Base-by-base conservation (phyloP, 92 coral and sea anemone genomes). In the Chrysogorgia sp. region DNA sequence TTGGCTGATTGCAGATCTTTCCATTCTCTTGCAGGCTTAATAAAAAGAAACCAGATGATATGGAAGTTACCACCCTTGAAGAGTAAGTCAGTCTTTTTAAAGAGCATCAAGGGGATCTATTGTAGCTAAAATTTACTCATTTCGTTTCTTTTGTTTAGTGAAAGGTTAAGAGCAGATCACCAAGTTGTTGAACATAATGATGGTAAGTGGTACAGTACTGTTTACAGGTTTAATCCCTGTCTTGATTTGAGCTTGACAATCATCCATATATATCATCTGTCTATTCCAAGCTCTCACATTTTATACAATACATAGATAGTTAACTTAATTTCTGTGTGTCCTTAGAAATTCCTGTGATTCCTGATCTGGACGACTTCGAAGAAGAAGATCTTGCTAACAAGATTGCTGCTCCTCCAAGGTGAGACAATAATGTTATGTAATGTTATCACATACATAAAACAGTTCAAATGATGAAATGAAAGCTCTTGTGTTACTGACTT, bases 391-490 rank as follows among this genome's bases (percentile, higher is more conserved):
- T 93, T 92, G 88, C 92, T 24, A 93, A 96, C 8, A 96, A 93
- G 82, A 91, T 93, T 34, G 97, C 97, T 3, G 97, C 97, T 31
- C 97, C 97, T 2, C 97, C 97, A 8, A 92, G 97, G 97, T 92
- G 33, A 2, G 33, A 17, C 15, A n/a, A 30, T 22, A 6, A 10
- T 24, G 9, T 6, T 17, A 15, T 2, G 30, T 9, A 13, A 2
- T 29, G 22, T 9, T 25, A 6, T 34, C 23, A 35, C 24, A 10
- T 26, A 31, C 3, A 3, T 23, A 23, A 10, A 14, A 68, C 5
- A 30, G 32, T 55, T 9, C 19, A 2, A 33, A 29, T n/a, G 17
- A 30, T 32, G 34, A 3, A 40, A 63, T 10, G 3, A 7, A 26
- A 5, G 5, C 12, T 37, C 43, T 4, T 58, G 10, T 19, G 59